These are phyloP conservation scores for Caenorhabditis japonica DNA, from an alignment of 2,888 invertebrate species.

Conservation along the genomic window DNA sequence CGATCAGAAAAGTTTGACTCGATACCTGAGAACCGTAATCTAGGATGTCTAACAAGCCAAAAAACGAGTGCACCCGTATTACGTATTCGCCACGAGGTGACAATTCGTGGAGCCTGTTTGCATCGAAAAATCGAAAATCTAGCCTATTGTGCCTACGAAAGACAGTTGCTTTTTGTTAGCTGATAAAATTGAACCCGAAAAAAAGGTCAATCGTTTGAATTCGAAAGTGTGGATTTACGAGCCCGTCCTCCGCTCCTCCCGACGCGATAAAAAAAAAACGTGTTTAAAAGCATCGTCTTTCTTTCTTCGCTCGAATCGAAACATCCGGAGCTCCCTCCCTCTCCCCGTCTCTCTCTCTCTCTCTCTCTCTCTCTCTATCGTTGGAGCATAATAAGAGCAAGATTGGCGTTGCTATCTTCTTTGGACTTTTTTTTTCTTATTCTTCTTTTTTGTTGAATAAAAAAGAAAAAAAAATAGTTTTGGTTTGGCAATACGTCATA, in stretches of 20 bases:
- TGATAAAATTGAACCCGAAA: neutral
- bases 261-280: conserved; percentile 33
- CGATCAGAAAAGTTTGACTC: too few species aligned
- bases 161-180: too few species aligned
- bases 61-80: too few species aligned
- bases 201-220: neutral
- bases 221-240: conserved; percentile 36
- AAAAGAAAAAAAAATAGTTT: too few species aligned
- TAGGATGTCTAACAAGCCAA: too few species aligned
- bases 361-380: neutral
- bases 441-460: conserved; percentile 22
- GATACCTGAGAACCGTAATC: too few species aligned
- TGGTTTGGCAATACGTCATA: too few species aligned
- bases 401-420: conserved; percentile 11
- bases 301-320: neutral
- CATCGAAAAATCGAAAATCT: too few species aligned
- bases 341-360: conserved; percentile 9
- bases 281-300: conserved; percentile 2
- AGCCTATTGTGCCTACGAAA: too few species aligned
- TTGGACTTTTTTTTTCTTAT: conserved; percentile 1
- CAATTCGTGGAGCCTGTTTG: too few species aligned
- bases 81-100: too few species aligned
- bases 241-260: neutral
- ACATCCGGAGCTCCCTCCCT: conserved; percentile 30
- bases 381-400: conserved; percentile 39